Conservation (phyloP, 2,888 invertebrate species). For the Lasioglossum calceatum region DNA sequence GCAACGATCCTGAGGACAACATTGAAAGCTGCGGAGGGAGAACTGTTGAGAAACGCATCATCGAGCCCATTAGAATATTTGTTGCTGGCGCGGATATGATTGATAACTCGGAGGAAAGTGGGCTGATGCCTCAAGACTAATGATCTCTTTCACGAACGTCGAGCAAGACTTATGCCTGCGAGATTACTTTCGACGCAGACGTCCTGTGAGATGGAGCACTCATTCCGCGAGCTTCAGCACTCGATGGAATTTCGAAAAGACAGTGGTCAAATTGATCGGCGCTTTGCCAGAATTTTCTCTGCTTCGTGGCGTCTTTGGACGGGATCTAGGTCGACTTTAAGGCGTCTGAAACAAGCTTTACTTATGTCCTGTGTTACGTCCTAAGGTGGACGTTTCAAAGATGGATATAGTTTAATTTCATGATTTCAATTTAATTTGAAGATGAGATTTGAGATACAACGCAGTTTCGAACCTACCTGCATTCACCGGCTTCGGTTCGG, state of each 20-base stretch:
- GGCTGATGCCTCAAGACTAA: slow-evolving; percentile 46
- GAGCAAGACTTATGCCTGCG: slow-evolving; percentile 57
- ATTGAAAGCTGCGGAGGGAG: neutral
- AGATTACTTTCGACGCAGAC: neutral
- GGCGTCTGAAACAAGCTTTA: slow-evolving; percentile 57
- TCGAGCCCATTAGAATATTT: slow-evolving; percentile 39
- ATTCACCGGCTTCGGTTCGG: too few species aligned
- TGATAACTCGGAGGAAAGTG: slow-evolving; percentile 35
- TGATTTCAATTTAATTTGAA: too few species aligned
- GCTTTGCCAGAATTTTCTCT: neutral
- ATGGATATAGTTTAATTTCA: too few species aligned
- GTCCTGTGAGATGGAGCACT: neutral
- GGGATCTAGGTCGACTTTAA: slow-evolving; percentile 1
- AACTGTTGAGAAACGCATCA: slow-evolving; percentile 23
- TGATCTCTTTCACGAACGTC: slow-evolving; percentile 32
- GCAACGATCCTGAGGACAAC: neutral
- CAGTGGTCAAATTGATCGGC: neutral
- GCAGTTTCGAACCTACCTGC: too few species aligned
- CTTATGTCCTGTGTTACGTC: neutral
- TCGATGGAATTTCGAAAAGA: neutral
- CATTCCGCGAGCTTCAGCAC: neutral
- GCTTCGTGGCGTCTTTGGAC: slow-evolving; percentile 42
- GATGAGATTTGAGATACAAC: too few species aligned
- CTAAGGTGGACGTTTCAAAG: too few species aligned
- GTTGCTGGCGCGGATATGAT: slow-evolving; percentile 41